Evolutionary conservation across 2,797 vertebrate genomes (phyloP).

Genomic region (Poeciliopsis infans): DNA sequence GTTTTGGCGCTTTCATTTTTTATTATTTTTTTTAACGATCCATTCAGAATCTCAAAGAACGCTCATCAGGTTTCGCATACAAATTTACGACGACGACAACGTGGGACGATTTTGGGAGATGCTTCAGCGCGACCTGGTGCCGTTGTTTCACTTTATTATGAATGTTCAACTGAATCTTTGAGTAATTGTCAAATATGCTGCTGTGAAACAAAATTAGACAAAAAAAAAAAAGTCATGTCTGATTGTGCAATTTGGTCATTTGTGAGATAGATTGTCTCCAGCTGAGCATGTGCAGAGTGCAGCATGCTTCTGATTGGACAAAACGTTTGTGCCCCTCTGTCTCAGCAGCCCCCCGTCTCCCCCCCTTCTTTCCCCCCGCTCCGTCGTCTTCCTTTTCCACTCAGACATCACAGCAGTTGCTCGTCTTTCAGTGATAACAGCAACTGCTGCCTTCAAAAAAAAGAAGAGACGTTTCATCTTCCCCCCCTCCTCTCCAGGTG

Average conservation of each 20-base stretch:
- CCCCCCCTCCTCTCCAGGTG: constrained; percentile 71
- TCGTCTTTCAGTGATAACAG: background rate
- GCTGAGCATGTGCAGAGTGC: constrained; percentile 3
- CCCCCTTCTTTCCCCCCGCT: background rate
- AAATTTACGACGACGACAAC: background rate
- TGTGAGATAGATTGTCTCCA: no score
- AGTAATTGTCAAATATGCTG: background rate
- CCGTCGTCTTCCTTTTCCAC: background rate
- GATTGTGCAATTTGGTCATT: background rate
- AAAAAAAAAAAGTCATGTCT: background rate
- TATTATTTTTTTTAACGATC: background rate
- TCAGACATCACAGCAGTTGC: constrained; percentile 4
- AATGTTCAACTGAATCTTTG: background rate
- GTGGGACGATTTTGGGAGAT: background rate
- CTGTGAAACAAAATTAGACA: background rate
- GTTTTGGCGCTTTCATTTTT: background rate
- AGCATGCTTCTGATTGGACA: constrained; percentile 17
- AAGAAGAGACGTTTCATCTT: background rate
- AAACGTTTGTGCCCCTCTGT: background rate
- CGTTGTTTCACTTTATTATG: background rate
- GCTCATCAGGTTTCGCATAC: background rate
- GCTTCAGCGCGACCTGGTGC: background rate
- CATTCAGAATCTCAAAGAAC: background rate
- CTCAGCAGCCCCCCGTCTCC: background rate
- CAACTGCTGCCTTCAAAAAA: background rate